Conservation (phyloP, 2,888 invertebrate species). For the Podotricha telesiphe region DNA sequence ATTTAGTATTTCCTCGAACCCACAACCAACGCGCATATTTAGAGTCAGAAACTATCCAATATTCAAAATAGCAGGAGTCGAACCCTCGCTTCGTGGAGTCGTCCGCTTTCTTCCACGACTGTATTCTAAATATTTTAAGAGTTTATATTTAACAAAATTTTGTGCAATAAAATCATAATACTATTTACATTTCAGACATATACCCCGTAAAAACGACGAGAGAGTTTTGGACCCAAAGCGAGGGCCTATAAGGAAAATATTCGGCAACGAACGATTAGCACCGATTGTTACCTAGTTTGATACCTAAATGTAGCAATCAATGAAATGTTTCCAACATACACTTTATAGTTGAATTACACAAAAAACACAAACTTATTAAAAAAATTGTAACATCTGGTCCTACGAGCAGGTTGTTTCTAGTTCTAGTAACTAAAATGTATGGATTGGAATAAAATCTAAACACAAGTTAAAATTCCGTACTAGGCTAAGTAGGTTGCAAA, state of each 20-base stretch:
- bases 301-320: no score
- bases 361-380: background rate
- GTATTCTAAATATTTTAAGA: no score
- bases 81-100: no score
- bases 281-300: slow-evolving; percentile 66
- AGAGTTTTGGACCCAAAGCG: slow-evolving; percentile 79
- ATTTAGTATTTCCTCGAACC: no score
- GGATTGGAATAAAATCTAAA: no score
- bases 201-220: slow-evolving; percentile 70
- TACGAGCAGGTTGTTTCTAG: background rate
- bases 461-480: no score
- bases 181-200: slow-evolving; percentile 62
- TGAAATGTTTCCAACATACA: background rate
- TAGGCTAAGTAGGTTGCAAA: no score
- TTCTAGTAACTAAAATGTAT: no score
- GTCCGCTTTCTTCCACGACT: no score
- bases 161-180: background rate
- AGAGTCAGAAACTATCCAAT: no score
- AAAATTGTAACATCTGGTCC: background rate
- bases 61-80: no score
- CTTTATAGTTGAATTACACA: slow-evolving; percentile 13
- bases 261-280: slow-evolving; percentile 70
- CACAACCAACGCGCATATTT: no score
- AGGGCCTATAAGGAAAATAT: slow-evolving; percentile 74
- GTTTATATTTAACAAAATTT: background rate